phyloP scores from a whole-genome alignment of 2,888 invertebrate genomes.

The Macrosiphum euphorbiae region DNA sequence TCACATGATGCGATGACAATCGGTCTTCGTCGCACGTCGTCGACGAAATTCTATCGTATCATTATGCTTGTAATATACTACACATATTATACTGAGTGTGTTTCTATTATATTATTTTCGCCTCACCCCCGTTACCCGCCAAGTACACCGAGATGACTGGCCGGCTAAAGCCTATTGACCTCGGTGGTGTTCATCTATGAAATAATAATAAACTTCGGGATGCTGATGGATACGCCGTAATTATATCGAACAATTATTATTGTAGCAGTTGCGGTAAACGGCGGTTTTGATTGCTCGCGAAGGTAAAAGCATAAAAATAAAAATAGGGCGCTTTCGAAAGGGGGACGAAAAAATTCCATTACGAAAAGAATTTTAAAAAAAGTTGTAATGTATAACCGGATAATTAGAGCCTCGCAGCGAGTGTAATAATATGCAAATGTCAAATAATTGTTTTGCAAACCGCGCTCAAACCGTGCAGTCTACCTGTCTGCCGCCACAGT shows the following conservation, averaged over 20 bases:
- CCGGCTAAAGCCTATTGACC: not conserved
- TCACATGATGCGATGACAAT: not conserved
- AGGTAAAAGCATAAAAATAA: not conserved
- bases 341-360: conserved; percentile 41
- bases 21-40: not conserved
- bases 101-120: not conserved
- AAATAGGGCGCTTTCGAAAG: conserved; percentile 45
- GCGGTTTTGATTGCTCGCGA: not conserved
- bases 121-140: not conserved
- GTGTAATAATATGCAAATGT: conserved; percentile 51
- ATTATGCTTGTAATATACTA: not conserved
- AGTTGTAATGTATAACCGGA: conserved; percentile 11
- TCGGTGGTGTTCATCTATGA: not conserved
- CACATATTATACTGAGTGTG: not conserved
- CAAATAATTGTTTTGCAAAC: conserved; percentile 50
- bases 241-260: not conserved
- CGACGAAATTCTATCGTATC: conserved; percentile 27
- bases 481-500: not conserved
- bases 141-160: not conserved
- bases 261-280: not conserved
- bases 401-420: conserved; percentile 48
- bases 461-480: not conserved
- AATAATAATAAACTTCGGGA: not conserved
- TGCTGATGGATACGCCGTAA: not conserved
- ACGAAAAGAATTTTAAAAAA: not conserved